A percentile compares a stretch with the other conserved stretches of the same genome.
These are phyloP conservation scores for Ramphastos sulfuratus DNA, from an alignment of 2,113 vertebrate genomes.

Conservation along the genomic window DNA sequence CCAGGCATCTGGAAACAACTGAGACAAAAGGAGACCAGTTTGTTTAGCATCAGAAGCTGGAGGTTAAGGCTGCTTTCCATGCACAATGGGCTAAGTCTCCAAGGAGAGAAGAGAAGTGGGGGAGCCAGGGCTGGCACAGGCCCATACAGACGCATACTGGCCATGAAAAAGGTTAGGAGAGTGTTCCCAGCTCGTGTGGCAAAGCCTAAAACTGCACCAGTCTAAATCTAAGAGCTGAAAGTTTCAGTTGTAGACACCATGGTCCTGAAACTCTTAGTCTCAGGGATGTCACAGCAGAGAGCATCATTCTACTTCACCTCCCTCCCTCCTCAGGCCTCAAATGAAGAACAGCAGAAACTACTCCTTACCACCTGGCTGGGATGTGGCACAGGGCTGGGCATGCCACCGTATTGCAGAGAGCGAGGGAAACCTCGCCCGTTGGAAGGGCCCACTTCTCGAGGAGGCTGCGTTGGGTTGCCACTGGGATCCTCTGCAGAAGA, in stretches of 20 bases:
- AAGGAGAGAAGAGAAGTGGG: background rate
- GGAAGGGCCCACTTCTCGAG: conserved; percentile 70
- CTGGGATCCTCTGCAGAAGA: conserved; percentile 56
- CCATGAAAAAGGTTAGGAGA: background rate
- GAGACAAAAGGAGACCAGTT: background rate
- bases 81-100: background rate
- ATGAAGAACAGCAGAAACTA: background rate
- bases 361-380: conserved; percentile 72
- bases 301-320: background rate
- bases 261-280: background rate
- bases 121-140: background rate
- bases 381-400: conserved; percentile 68
- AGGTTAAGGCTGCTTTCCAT: background rate
- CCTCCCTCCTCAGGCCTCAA: accelerated
- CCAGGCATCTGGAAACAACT: background rate
- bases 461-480: conserved; percentile 19
- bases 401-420: conserved; percentile 69
- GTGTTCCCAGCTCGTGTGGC: background rate
- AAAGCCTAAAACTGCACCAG: background rate
- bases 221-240: background rate
- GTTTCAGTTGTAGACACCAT: background rate
- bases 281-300: background rate
- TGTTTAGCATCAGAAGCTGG: background rate
- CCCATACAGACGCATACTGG: accelerated
- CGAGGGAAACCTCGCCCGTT: conserved; percentile 70